These are phyloP conservation scores for Heliconius hewitsoni DNA, from an alignment of 1,140 invertebrate species.

Conservation along the genomic window DNA sequence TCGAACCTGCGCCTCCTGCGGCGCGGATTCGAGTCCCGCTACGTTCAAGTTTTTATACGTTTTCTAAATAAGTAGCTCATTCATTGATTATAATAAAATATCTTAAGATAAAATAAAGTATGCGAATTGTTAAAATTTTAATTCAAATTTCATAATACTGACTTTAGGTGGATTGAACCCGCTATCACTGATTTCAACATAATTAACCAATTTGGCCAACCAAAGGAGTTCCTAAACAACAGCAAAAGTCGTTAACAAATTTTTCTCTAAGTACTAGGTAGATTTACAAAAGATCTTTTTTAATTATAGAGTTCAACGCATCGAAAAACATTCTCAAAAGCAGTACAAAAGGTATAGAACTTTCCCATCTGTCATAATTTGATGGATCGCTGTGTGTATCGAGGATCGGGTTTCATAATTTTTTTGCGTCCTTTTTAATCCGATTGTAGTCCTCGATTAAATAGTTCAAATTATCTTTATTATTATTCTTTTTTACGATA, in stretches of 20 bases:
- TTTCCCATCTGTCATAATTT: conserved; percentile 66
- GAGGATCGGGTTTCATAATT: conserved; percentile 69
- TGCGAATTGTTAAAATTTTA: too few species aligned
- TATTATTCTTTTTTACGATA: conserved; percentile 19
- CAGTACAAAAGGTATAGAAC: conserved; percentile 45
- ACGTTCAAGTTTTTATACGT: too few species aligned
- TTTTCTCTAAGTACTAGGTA: neutral
- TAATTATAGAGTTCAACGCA: conserved; percentile 42
- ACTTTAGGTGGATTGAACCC: too few species aligned
- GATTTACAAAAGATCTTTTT: conserved; percentile 33
- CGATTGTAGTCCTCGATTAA: conserved; percentile 66
- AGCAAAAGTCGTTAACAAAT: neutral
- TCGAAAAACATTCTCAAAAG: conserved; percentile 33
- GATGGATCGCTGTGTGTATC: conserved; percentile 62
- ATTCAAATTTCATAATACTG: too few species aligned
- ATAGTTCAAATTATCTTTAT: conserved; percentile 54
- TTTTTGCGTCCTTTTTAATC: conserved; percentile 57
- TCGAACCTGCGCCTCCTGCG: too few species aligned
- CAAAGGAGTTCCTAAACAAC: neutral
- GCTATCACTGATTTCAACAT: too few species aligned
- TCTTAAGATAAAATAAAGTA: too few species aligned
- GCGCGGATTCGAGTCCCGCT: too few species aligned
- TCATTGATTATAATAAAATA: too few species aligned
- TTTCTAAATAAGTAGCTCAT: too few species aligned
- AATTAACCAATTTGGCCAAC: too few species aligned